phyloP scores from a whole-genome alignment of 2,888 invertebrate genomes.

The Campaea margaritaria region DNA sequence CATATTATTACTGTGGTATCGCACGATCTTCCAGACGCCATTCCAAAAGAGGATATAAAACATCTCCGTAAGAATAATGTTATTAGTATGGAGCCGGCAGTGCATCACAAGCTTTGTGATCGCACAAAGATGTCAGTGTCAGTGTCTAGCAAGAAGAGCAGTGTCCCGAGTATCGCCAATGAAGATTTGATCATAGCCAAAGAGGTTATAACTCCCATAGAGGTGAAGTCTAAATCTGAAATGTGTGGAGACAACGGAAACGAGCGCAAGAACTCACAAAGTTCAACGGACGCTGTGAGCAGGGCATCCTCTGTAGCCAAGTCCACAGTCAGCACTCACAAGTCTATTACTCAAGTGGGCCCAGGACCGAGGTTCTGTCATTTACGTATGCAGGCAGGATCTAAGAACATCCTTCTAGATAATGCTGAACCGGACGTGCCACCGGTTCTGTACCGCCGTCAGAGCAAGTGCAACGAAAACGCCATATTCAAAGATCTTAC shows the following conservation, averaged over 20 bases:
- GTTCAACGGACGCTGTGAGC: conserved; percentile 79
- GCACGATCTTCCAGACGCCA: conserved; percentile 39
- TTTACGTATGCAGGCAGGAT: conserved; percentile 90
- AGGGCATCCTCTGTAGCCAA: conserved; percentile 80
- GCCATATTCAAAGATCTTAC: conserved; percentile 76
- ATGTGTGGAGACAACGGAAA: conserved; percentile 58
- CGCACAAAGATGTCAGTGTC: conserved; percentile 74
- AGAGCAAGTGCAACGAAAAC: conserved; percentile 80
- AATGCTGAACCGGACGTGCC: conserved; percentile 90
- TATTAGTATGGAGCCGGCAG: conserved; percentile 75
- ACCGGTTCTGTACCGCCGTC: conserved; percentile 89
- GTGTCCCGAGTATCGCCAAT: conserved; percentile 65
- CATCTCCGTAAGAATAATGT: conserved; percentile 59
- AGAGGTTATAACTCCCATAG: conserved; percentile 59
- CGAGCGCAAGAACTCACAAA: conserved; percentile 72
- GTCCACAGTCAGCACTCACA: conserved; percentile 80
- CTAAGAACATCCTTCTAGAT: conserved; percentile 92
- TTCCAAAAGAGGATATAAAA: conserved; percentile 60
- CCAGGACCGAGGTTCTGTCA: conserved; percentile 91
- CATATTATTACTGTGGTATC: conserved; percentile 34
- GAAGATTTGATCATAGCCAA: conserved; percentile 67
- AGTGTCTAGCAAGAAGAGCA: conserved; percentile 76
- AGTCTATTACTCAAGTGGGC: conserved; percentile 79
- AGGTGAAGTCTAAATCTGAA: conserved; percentile 59
- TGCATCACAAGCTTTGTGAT: conserved; percentile 87